A percentile compares a stretch with the other conserved stretches of the same genome.
Conservation (phyloP, 2,113 vertebrate species). For the Hippocampus abdominalis region DNA sequence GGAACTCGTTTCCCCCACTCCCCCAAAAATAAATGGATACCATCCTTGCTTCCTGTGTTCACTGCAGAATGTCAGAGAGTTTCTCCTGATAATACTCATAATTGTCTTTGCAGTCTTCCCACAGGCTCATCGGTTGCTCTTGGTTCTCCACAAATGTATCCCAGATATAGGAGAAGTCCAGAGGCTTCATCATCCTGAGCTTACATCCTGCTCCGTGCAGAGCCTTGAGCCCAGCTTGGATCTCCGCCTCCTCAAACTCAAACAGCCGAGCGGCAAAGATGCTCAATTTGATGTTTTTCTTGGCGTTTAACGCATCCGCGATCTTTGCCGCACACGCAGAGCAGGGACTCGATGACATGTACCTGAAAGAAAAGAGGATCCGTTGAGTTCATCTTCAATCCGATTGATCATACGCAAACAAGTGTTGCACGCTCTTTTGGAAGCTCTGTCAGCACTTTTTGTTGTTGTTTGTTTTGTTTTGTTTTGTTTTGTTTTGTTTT, state of each 20-base stretch:
- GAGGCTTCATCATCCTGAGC: constrained; percentile 89
- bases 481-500: no score
- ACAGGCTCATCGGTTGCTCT: constrained; percentile 80
- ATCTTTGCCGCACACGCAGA: constrained; percentile 78
- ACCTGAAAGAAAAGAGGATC: constrained; percentile 73
- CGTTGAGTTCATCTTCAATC: background rate
- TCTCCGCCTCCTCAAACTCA: constrained; percentile 88
- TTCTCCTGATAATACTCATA: constrained; percentile 89
- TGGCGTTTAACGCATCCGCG: constrained; percentile 67
- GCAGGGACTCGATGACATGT: constrained; percentile 90
- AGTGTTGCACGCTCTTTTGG: no score
- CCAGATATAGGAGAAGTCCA: constrained; percentile 92
- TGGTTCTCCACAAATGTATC: constrained; percentile 92
- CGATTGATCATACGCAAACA: background rate
- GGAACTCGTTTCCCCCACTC: background rate
- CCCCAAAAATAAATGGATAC: background rate
- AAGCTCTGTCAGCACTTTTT: no score
- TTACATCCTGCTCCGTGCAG: constrained; percentile 83
- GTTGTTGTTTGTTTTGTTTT: no score
- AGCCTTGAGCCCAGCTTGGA: constrained; percentile 77
- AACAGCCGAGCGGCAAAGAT: constrained; percentile 85
- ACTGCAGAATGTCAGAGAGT: constrained; percentile 82
- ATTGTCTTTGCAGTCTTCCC: constrained; percentile 97
- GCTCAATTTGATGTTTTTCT: constrained; percentile 76
- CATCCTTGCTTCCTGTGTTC: constrained; percentile 37